Conservation (phyloP, 2,888 invertebrate species). For the Watsonalla cultraria region DNA sequence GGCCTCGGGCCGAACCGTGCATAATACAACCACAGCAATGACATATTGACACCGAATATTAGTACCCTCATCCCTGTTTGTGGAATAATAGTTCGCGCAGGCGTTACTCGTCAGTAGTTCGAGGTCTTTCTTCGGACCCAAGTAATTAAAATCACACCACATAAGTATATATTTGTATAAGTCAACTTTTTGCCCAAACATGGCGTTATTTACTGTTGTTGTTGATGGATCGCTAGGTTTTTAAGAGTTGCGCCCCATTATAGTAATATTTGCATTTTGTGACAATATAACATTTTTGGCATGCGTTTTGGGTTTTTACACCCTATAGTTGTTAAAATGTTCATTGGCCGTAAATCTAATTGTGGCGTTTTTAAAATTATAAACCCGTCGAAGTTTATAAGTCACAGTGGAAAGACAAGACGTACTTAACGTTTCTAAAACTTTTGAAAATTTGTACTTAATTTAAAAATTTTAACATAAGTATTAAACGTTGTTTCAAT, state of each 20-base stretch:
- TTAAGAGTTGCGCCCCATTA: constrained; percentile 66
- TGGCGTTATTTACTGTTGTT: constrained; percentile 53
- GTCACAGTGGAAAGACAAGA: constrained; percentile 15
- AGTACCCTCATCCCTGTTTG: constrained; percentile 3
- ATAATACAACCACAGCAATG: neutral
- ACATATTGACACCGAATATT: constrained; percentile 6
- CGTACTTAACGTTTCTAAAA: constrained; percentile 29
- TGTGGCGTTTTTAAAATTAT: constrained; percentile 23
- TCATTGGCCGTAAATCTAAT: constrained; percentile 32
- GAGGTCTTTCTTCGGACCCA: neutral
- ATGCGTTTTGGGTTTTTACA: constrained; percentile 63
- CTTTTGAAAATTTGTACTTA: constrained; percentile 32
- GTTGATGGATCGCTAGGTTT: constrained; percentile 61
- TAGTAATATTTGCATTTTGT: constrained; percentile 58
- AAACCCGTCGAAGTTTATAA: constrained; percentile 26
- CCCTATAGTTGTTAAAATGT: constrained; percentile 43
- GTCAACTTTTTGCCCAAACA: constrained; percentile 10
- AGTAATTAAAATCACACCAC: neutral
- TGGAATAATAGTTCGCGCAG: too few relatives aligned
- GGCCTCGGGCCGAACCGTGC: constrained; percentile 10
- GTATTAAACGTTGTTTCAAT: constrained; percentile 34
- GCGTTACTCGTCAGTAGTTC: too few relatives aligned
- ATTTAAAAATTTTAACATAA: constrained; percentile 32
- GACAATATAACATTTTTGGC: constrained; percentile 60
- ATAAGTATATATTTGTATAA: neutral